A percentile compares a stretch with the other conserved stretches of the same genome.
Conservation (phyloP, 2,888 invertebrate species). For the Caenorhabditis macrosperma region DNA sequence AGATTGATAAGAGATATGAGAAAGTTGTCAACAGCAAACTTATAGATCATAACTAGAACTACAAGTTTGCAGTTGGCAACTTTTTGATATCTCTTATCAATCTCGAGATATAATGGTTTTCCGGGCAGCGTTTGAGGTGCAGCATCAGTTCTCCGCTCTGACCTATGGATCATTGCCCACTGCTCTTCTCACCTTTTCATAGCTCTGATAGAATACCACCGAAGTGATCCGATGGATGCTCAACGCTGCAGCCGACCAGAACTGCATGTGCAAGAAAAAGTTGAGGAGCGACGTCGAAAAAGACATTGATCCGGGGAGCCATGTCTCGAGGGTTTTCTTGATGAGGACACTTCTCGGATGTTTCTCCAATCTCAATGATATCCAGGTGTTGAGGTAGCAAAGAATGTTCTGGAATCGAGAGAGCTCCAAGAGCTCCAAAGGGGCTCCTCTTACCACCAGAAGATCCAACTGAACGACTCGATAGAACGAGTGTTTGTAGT, state of each 20-base stretch:
- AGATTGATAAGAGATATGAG: too few species aligned
- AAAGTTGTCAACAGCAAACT: too few species aligned
- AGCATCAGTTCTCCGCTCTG: too few species aligned
- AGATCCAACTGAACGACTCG: conserved; percentile 8
- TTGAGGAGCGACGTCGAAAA: background rate
- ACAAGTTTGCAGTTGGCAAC: background rate
- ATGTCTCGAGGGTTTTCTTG: background rate
- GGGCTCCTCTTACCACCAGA: background rate
- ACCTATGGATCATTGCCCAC: too few species aligned
- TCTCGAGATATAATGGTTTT: too few species aligned
- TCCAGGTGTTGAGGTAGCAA: conserved; percentile 21
- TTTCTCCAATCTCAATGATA: background rate
- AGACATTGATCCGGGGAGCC: background rate
- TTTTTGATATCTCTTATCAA: too few species aligned
- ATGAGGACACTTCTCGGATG: background rate
- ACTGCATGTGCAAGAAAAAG: conserved; percentile 15
- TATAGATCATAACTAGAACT: background rate
- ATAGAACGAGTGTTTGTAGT: conserved; percentile 1
- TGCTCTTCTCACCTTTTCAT: background rate
- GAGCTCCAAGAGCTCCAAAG: background rate
- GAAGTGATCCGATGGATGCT: conserved; percentile 16
- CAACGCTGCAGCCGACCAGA: background rate
- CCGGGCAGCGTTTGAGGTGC: too few species aligned
- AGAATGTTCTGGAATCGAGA: conserved; percentile 12
- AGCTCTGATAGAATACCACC: background rate